Percentiles rank a stretch among this genome's conserved stretches.
Evolutionary conservation across 2,888 invertebrate species (phyloP).

Genomic region (Ommatoiulus sabulosus): DNA sequence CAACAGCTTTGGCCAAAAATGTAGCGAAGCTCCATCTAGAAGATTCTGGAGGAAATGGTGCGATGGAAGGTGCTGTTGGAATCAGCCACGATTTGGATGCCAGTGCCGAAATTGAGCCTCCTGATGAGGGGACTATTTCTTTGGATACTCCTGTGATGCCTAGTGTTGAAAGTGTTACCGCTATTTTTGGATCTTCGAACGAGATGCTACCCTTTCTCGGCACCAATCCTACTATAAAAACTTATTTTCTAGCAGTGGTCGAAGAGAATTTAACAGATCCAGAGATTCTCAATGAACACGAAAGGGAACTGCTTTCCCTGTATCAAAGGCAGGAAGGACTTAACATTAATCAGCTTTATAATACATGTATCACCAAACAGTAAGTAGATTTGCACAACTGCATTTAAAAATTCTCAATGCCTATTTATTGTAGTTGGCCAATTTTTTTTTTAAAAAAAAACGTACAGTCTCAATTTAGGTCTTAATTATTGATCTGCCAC

Average conservation of each 20-base stretch:
- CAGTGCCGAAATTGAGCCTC: constrained; percentile 59
- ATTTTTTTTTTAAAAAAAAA: too few relatives aligned
- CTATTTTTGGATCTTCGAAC: constrained; percentile 52
- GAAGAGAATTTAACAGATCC: constrained; percentile 57
- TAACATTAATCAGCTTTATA: constrained; percentile 61
- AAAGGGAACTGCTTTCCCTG: constrained; percentile 57
- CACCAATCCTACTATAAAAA: constrained; percentile 39
- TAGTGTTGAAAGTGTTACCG: constrained; percentile 51
- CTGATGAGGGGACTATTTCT: constrained; percentile 60
- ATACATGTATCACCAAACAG: constrained; percentile 13
- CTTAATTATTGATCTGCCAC: too few relatives aligned
- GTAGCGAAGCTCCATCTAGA: constrained; percentile 53
- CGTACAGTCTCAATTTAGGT: too few relatives aligned
- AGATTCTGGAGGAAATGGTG: constrained; percentile 52
- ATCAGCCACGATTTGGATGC: constrained; percentile 57
- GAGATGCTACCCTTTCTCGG: constrained; percentile 22
- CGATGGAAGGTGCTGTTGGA: constrained; percentile 60
- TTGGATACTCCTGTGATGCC: constrained; percentile 58
- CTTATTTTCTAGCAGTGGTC: constrained; percentile 57
- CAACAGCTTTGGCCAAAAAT: constrained; percentile 51
- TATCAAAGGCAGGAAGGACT: constrained; percentile 59
- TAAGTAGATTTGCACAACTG: constrained; percentile 11
- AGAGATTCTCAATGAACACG: constrained; percentile 58
- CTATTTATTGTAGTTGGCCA: too few relatives aligned
- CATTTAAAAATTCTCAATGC: too few relatives aligned